These are phyloP conservation scores for Sussaba pulchella DNA, from an alignment of 2,888 invertebrate species.

Conservation along the genomic window DNA sequence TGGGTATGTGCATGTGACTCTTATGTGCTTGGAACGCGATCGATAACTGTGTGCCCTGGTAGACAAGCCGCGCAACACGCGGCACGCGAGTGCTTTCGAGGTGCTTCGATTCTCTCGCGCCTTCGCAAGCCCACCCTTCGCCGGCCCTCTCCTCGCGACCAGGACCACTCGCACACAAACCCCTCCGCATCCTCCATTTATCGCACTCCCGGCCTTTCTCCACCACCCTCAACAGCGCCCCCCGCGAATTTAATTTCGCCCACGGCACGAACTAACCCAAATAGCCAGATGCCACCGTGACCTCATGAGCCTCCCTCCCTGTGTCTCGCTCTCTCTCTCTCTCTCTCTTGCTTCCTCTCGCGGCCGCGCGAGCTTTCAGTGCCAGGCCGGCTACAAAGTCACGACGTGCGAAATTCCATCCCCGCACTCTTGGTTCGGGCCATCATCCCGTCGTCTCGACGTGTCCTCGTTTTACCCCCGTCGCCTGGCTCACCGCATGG, in stretches of 20 bases:
- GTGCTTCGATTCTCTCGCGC: slow-evolving; percentile 47
- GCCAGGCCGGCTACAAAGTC: slow-evolving; percentile 17
- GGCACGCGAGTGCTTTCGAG: slow-evolving; percentile 64
- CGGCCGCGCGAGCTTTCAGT: neutral
- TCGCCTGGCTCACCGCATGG: neutral
- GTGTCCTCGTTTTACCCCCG: too few species aligned
- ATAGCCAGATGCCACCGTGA: slow-evolving; percentile 69
- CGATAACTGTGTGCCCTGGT: slow-evolving; percentile 54
- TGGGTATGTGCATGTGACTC: slow-evolving; percentile 46
- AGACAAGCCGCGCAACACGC: slow-evolving; percentile 56
- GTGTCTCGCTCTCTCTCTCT: neutral
- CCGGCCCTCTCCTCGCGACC: slow-evolving; percentile 1
- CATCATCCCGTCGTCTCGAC: slow-evolving; percentile 1
- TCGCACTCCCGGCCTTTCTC: slow-evolving; percentile 20
- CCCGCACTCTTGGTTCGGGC: slow-evolving; percentile 5
- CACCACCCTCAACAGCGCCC: slow-evolving; percentile 20
- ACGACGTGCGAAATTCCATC: slow-evolving; percentile 39
- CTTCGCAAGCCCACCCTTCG: neutral
- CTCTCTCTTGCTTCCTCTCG: slow-evolving; percentile 20
- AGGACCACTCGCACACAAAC: slow-evolving; percentile 27
- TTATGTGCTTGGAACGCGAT: slow-evolving; percentile 46
- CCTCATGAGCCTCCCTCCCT: slow-evolving; percentile 43
- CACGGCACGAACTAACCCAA: slow-evolving; percentile 73
- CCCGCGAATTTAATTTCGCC: slow-evolving; percentile 72
- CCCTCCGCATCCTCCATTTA: slow-evolving; percentile 39